Evolutionary conservation across 1,140 invertebrate species (phyloP).

Genomic region (Drosophila simulans): DNA sequence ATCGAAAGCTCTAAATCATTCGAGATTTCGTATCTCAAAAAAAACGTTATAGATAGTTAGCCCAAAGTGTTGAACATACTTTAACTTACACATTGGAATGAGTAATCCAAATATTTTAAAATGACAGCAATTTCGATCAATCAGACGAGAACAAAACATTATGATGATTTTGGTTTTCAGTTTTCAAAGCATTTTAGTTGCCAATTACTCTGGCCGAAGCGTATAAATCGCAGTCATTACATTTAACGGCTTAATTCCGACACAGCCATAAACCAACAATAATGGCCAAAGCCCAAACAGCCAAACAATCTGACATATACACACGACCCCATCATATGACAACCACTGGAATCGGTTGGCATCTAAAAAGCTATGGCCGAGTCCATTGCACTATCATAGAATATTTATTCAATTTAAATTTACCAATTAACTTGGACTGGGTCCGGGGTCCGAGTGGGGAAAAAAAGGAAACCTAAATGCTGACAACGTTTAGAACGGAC

Average conservation of each 20-base stretch:
- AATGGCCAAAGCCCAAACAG: constrained; percentile 22
- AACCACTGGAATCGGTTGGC: constrained; percentile 47
- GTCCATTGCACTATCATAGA: constrained; percentile 77
- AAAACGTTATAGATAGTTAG: too few relatives aligned
- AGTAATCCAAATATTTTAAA: constrained; percentile 24
- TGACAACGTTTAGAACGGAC: constrained; percentile 62
- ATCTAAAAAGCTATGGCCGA: constrained; percentile 54
- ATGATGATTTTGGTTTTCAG: constrained; percentile 39
- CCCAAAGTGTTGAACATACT: too few relatives aligned
- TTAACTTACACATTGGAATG: too few relatives aligned
- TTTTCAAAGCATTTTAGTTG: constrained; percentile 53
- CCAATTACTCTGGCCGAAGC: constrained; percentile 60
- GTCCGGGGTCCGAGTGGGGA: background rate
- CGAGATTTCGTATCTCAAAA: too few relatives aligned
- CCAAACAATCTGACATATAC: constrained; percentile 12
- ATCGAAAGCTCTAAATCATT: too few relatives aligned
- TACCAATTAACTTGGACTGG: constrained; percentile 72
- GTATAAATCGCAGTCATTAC: constrained; percentile 69
- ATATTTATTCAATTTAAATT: constrained; percentile 82
- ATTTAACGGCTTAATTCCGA: constrained; percentile 70
- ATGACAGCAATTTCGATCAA: constrained; percentile 5
- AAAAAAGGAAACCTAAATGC: constrained; percentile 55
- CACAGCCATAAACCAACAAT: constrained; percentile 41
- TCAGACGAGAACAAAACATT: constrained; percentile 20
- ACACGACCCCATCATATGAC: constrained; percentile 23